Evolutionary conservation across 1,140 invertebrate genomes (phyloP).

Genomic region (Sminthurides bifidus): DNA sequence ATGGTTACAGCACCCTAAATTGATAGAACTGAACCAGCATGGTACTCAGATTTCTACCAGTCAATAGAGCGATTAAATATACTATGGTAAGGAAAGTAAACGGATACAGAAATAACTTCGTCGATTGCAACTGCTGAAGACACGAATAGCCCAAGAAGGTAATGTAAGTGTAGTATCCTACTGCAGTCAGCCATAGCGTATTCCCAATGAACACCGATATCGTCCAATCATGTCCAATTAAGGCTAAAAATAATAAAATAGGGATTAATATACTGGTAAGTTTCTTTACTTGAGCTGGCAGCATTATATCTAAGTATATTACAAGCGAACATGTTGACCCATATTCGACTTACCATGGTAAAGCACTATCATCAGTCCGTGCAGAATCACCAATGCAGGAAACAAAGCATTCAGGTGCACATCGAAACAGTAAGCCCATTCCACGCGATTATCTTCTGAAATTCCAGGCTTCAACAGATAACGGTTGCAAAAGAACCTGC

Average conservation of each 20-base stretch:
- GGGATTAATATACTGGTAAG: not conserved
- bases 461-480: constrained; percentile 61
- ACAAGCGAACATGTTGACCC: not conserved
- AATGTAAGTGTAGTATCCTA: constrained; percentile 91
- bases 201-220: constrained; percentile 78
- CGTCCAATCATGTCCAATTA: constrained; percentile 61
- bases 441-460: constrained; percentile 63
- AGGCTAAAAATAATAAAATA: constrained; percentile 45
- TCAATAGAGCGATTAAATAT: constrained; percentile 62
- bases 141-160: constrained; percentile 94
- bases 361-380: constrained; percentile 82
- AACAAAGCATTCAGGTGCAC: constrained; percentile 98
- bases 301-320: too few relatives aligned
- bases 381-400: constrained; percentile 83
- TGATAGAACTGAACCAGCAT: constrained; percentile 28
- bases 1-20: constrained; percentile 23
- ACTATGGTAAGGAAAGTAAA: constrained; percentile 64
- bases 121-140: constrained; percentile 78
- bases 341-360: constrained; percentile 57
- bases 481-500: constrained; percentile 74
- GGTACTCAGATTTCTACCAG: constrained; percentile 43
- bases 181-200: constrained; percentile 81
- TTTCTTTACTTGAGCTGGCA: not conserved
- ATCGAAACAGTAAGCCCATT: constrained; percentile 98
- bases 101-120: constrained; percentile 74